A percentile compares a stretch with the other conserved stretches of the same genome.
Evolutionary conservation across 2,888 invertebrate species (phyloP).

Genomic region (Lissonota sp.): DNA sequence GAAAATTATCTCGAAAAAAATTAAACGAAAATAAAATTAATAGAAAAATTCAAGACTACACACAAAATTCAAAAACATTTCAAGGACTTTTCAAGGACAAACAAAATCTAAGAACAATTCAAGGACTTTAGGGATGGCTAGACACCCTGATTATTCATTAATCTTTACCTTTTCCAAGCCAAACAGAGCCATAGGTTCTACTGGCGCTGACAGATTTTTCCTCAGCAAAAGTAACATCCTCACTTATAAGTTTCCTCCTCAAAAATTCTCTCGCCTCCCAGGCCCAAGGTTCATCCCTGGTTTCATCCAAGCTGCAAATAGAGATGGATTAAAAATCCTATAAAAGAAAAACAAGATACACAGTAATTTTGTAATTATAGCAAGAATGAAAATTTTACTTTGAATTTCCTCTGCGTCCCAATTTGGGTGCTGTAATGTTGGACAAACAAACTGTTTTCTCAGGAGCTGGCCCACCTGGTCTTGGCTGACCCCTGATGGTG

Average conservation of each 20-base stretch:
- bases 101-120: too few species aligned
- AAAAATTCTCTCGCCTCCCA: slow-evolving; percentile 99
- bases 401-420: slow-evolving; percentile 90
- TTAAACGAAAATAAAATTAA: too few species aligned
- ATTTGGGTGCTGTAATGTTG: slow-evolving; percentile 95
- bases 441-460: slow-evolving; percentile 96
- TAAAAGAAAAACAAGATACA: too few species aligned
- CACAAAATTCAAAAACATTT: neutral
- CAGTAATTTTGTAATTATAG: too few species aligned
- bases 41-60: neutral
- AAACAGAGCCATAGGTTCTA: slow-evolving; percentile 95
- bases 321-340: slow-evolving; percentile 68
- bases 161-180: slow-evolving; percentile 90
- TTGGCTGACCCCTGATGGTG: slow-evolving; percentile 93
- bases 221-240: slow-evolving; percentile 93
- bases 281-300: slow-evolving; percentile 96
- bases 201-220: slow-evolving; percentile 93
- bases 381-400: slow-evolving; percentile 76
- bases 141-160: too few species aligned
- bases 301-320: slow-evolving; percentile 84
- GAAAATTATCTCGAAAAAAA: too few species aligned
- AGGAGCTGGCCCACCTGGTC: slow-evolving; percentile 94
- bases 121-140: too few species aligned
- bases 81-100: neutral
- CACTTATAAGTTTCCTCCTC: slow-evolving; percentile 95